Percentiles rank a stretch among this genome's conserved stretches.
Conservation (phyloP, 2,797 vertebrate genomes). For the Orestias chungarensis region DNA sequence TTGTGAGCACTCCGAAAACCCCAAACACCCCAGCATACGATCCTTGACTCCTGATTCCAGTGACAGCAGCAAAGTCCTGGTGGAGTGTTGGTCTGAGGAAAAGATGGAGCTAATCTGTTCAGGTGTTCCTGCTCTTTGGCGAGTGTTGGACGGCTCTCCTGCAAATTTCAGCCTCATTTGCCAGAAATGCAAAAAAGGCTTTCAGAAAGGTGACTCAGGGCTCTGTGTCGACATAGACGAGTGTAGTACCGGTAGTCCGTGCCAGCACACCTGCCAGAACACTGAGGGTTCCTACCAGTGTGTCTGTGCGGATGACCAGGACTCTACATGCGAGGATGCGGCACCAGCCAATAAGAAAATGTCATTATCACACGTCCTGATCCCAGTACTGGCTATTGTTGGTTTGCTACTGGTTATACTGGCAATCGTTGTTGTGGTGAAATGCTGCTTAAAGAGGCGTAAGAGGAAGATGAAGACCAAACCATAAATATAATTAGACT, state of each 20-base stretch:
- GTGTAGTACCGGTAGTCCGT: constrained; percentile 39
- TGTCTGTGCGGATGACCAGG: constrained; percentile 24
- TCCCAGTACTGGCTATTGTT: constrained; percentile 79
- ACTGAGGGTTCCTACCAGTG: constrained; percentile 64
- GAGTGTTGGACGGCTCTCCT: constrained; percentile 13
- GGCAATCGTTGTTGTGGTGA: constrained; percentile 77
- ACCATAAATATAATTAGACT: constrained; percentile 43
- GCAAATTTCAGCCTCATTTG: constrained; percentile 61
- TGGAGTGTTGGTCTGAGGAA: constrained; percentile 66
- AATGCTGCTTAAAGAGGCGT: constrained; percentile 76
- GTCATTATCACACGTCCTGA: constrained; percentile 55
- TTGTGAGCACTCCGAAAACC: constrained; percentile 14
- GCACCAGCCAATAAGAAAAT: fast-evolving
- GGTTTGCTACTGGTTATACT: constrained; percentile 80
- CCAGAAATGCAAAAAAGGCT: constrained; percentile 47
- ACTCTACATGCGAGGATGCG: not conserved
- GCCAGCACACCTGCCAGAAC: constrained; percentile 59
- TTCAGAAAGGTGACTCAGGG: constrained; percentile 28
- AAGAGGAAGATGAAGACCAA: constrained; percentile 58
- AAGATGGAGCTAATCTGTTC: constrained; percentile 65
- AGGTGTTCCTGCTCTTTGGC: constrained; percentile 30
- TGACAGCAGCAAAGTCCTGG: constrained; percentile 38
- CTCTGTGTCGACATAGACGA: constrained; percentile 65
- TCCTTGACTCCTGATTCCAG: not conserved
- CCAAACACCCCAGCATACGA: not conserved